Evolutionary conservation across 2,888 invertebrate species (phyloP).

Genomic region (Nomada ruficornis): DNA sequence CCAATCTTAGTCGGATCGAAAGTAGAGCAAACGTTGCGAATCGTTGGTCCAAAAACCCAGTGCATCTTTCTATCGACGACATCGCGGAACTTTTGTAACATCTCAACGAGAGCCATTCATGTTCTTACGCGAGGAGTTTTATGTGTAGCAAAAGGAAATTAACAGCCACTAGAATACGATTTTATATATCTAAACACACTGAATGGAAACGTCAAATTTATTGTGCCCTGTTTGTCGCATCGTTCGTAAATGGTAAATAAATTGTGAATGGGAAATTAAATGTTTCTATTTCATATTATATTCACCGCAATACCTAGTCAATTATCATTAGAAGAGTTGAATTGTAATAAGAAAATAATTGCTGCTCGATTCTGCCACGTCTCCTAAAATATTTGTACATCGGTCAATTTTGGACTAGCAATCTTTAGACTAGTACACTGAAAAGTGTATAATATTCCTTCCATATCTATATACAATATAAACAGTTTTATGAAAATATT

Average conservation of each 20-base stretch:
- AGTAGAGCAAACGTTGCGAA: constrained; percentile 33
- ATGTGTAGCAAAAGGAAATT: constrained; percentile 38
- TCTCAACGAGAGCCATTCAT: constrained; percentile 38
- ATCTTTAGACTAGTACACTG: too few species aligned
- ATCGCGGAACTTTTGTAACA: constrained; percentile 46
- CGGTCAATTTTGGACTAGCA: too few species aligned
- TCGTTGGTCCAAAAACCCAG: constrained; percentile 3
- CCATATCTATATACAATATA: too few species aligned
- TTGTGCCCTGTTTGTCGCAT: constrained; percentile 9
- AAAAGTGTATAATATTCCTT: too few species aligned
- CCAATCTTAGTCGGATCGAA: constrained; percentile 22
- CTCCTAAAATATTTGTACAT: too few species aligned
- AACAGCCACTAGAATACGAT: constrained; percentile 24
- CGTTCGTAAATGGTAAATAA: constrained; percentile 3
- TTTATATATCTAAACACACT: constrained; percentile 14
- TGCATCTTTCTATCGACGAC: constrained; percentile 36
- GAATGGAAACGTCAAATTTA: constrained; percentile 3
- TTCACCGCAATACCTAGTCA: too few species aligned
- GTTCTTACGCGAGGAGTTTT: constrained; percentile 54
- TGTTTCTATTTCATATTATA: too few species aligned
- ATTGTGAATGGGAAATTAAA: not conserved
- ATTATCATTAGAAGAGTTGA: too few species aligned
- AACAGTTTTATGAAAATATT: too few species aligned
- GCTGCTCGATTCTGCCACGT: too few species aligned
- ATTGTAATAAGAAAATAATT: too few species aligned